These are phyloP conservation scores for Sminthurides aquaticus DNA, from an alignment of 2,888 invertebrate genomes.

Conservation along the genomic window DNA sequence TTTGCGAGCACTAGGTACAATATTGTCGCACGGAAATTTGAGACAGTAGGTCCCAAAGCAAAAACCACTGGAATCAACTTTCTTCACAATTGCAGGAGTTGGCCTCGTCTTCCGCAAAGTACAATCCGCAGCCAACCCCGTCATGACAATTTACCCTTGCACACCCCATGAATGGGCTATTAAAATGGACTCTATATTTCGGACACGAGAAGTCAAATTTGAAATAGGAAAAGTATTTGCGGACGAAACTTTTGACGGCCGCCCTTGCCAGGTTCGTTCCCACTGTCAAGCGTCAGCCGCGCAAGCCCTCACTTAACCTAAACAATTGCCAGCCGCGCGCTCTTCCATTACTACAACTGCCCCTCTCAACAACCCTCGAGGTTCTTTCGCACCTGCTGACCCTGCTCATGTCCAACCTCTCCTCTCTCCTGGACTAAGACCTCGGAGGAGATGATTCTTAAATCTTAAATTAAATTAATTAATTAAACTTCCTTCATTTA, in stretches of 20 bases:
- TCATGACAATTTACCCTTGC: slow-evolving; percentile 23
- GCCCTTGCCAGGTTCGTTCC: slow-evolving; percentile 30
- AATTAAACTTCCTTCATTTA: no score
- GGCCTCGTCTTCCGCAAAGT: slow-evolving; percentile 39
- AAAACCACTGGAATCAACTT: no score
- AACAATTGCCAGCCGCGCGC: no score
- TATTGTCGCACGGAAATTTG: no score
- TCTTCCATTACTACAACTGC: neutral
- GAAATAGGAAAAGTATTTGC: slow-evolving; percentile 22
- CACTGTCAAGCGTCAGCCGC: no score
- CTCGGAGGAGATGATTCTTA: no score
- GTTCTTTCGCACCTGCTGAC: no score
- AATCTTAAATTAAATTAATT: no score
- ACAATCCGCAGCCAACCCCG: slow-evolving; percentile 29
- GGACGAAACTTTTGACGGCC: slow-evolving; percentile 35
- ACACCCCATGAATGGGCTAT: slow-evolving; percentile 25
- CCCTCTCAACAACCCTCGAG: neutral
- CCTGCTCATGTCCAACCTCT: no score
- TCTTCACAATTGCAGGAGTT: slow-evolving; percentile 31
- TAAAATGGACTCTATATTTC: slow-evolving; percentile 28
- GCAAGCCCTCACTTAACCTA: no score
- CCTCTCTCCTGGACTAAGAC: no score
- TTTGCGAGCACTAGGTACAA: slow-evolving; percentile 29
- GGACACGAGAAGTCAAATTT: slow-evolving; percentile 23
- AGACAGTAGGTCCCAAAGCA: neutral